Percentiles rank a stretch among this genome's conserved stretches.
These are phyloP conservation scores for Coelopa frigida DNA, from an alignment of 1,140 invertebrate genomes.

Conservation along the genomic window DNA sequence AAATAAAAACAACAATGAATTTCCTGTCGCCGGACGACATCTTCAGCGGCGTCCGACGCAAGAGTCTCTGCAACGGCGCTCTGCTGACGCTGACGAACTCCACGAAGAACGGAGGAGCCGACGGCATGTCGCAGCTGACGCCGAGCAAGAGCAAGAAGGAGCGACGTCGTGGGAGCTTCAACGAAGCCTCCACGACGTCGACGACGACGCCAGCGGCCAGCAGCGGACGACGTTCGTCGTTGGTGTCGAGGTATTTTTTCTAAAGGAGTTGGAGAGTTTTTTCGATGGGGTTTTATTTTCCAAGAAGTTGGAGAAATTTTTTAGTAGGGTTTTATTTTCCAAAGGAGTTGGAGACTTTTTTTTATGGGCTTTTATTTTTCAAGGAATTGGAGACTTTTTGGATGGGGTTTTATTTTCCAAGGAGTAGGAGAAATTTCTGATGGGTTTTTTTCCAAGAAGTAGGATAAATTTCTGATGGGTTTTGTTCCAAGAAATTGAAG, in stretches of 20 bases:
- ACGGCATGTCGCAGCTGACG: constrained; percentile 10
- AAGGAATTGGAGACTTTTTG: not conserved
- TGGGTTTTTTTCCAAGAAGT: not conserved
- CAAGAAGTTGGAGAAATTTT: not conserved
- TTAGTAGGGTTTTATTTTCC: not conserved
- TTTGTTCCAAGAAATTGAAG: not conserved
- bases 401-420: not conserved
- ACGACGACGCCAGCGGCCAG: constrained; percentile 8
- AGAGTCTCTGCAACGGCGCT: constrained; percentile 30
- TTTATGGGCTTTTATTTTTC: not conserved
- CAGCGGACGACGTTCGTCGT: constrained; percentile 18
- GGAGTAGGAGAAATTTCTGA: not conserved
- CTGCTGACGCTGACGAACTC: constrained; percentile 15
- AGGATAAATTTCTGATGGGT: not conserved
- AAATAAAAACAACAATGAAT: constrained; percentile 20
- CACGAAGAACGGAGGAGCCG: constrained; percentile 4
- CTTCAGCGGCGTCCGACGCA: constrained; percentile 24
- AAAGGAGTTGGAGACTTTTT: not conserved
- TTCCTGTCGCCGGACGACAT: constrained; percentile 28
- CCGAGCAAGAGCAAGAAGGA: constrained; percentile 28
- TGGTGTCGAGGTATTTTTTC: constrained; percentile 23
- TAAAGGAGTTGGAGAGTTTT: not conserved
- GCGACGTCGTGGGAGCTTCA: constrained; percentile 41
- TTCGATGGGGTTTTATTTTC: not conserved
- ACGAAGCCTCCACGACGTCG: constrained; percentile 23